Evolutionary conservation across 2,113 vertebrate genomes (phyloP).

Genomic region (Podocnemis expansa): DNA sequence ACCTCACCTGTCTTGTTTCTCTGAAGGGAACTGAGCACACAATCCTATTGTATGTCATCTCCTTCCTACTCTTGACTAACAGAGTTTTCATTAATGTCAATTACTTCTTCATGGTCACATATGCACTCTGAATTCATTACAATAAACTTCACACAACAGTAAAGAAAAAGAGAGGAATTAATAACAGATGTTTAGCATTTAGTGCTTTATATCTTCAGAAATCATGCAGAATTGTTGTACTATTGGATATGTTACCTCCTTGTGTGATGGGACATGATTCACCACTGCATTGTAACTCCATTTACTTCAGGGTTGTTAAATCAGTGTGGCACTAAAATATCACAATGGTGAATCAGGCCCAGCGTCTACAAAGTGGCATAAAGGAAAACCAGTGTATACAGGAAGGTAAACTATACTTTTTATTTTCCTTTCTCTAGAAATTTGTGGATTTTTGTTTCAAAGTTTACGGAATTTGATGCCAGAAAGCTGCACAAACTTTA

Average conservation of each 20-base stretch:
- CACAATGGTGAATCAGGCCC: neutral
- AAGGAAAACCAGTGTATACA: neutral
- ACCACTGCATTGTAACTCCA: neutral
- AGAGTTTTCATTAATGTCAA: neutral
- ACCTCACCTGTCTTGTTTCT: neutral
- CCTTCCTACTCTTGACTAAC: neutral
- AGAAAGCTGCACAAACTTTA: slow-evolving; percentile 97
- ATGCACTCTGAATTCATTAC: rapidly evolving
- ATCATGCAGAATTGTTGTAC: neutral
- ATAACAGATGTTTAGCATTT: neutral
- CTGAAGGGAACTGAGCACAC: neutral
- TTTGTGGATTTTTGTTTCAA: slow-evolving; percentile 99
- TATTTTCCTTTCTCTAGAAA: slow-evolving; percentile 81
- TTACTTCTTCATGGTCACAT: neutral
- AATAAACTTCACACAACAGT: neutral
- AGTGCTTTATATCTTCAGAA: neutral
- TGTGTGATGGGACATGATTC: neutral
- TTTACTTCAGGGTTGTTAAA: neutral
- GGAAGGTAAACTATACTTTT: neutral
- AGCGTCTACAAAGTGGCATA: neutral
- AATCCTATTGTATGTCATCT: neutral
- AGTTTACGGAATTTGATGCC: slow-evolving; percentile 99
- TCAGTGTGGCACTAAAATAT: neutral
- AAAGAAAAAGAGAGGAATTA: neutral
- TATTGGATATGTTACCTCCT: neutral